These are phyloP conservation scores for Perodicticus potto DNA, from an alignment of 2,797 vertebrate species.

Conservation along the genomic window DNA sequence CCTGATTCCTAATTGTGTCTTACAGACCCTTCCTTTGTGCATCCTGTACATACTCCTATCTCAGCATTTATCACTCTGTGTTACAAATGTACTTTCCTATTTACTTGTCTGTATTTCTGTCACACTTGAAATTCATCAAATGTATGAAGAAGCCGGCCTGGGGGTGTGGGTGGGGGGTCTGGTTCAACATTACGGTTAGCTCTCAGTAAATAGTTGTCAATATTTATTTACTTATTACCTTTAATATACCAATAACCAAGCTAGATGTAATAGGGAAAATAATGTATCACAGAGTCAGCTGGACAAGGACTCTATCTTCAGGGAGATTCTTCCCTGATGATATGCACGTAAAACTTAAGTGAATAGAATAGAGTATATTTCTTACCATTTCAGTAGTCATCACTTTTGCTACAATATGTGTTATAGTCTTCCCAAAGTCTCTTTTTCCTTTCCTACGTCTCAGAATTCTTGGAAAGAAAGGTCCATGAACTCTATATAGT, in stretches of 20 bases:
- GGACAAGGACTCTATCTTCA: not conserved
- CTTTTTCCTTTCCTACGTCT: slow-evolving; percentile 86
- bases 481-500: slow-evolving; percentile 86
- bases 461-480: slow-evolving; percentile 87
- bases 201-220: not conserved
- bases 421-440: slow-evolving; percentile 85
- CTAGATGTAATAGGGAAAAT: not conserved
- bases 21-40: not conserved
- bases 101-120: not conserved
- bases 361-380: not conserved
- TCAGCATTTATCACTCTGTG: not conserved
- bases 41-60: not conserved
- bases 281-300: not conserved
- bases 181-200: not conserved
- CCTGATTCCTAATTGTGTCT: not conserved
- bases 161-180: not conserved
- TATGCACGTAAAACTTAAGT: not conserved
- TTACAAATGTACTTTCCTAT: not conserved
- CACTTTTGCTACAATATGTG: slow-evolving; percentile 87
- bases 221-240: not conserved
- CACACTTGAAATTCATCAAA: not conserved
- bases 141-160: not conserved
- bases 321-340: not conserved
- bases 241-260: not conserved
- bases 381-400: slow-evolving; percentile 87